These are phyloP conservation scores for Scaptomyza polygonia DNA, from an alignment of 2,888 invertebrate genomes.

Conservation along the genomic window DNA sequence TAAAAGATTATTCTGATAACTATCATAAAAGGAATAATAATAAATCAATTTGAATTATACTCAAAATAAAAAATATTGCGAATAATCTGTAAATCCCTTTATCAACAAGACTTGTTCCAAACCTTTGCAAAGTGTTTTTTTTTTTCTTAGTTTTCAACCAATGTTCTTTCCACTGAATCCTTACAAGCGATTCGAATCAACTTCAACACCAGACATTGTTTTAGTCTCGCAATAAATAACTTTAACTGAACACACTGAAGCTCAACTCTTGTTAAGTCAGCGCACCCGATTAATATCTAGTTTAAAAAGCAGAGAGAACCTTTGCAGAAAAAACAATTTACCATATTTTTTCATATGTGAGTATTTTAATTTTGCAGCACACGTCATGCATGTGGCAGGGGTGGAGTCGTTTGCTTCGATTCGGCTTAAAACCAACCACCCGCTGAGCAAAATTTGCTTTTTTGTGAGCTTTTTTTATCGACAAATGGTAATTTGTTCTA, in stretches of 20 bases:
- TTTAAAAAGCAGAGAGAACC: constrained; percentile 33
- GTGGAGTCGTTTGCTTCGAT: constrained; percentile 25
- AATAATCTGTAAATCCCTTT: too few species aligned
- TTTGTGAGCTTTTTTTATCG: constrained; percentile 21
- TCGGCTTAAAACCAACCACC: constrained; percentile 51
- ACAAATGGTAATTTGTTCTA: constrained; percentile 63
- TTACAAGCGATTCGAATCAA: constrained; percentile 37
- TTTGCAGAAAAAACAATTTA: constrained; percentile 29
- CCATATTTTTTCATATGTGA: constrained; percentile 10
- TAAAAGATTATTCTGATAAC: too few species aligned
- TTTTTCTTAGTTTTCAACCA: constrained; percentile 7
- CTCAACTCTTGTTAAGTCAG: constrained; percentile 45
- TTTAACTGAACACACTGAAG: constrained; percentile 9
- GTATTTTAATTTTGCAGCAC: constrained; percentile 44
- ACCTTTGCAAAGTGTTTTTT: background rate
- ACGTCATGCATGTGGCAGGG: constrained; percentile 60
- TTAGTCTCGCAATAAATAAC: constrained; percentile 37
- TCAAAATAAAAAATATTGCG: too few species aligned
- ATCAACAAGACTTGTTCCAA: too few species aligned
- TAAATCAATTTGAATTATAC: too few species aligned
- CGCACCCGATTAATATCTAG: constrained; percentile 54
- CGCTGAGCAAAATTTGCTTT: constrained; percentile 25
- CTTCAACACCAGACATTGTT: constrained; percentile 17
- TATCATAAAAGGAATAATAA: too few species aligned
- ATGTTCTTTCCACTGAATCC: constrained; percentile 55